Conservation (phyloP, 2,797 vertebrate genomes). For the Falco rusticolus region DNA sequence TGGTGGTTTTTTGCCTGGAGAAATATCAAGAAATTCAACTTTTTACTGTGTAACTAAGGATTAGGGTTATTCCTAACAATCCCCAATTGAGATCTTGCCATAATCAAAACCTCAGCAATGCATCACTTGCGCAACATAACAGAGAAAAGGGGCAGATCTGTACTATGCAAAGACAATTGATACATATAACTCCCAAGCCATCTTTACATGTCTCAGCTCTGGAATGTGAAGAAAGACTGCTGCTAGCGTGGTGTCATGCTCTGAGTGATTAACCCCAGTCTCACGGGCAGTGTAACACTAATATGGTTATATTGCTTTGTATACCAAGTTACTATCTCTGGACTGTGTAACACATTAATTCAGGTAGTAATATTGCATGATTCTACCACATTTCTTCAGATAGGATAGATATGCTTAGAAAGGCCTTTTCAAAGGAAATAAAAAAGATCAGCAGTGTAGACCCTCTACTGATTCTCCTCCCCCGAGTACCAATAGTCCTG, state of each 20-base stretch:
- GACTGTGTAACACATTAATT: neutral
- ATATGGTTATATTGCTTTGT: neutral
- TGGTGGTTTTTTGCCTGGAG: neutral
- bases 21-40: neutral
- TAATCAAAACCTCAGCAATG: neutral
- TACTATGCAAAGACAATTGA: neutral
- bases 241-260: neutral
- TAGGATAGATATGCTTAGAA: neutral
- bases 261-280: neutral
- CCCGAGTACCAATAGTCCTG: neutral
- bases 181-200: neutral
- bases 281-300: rapidly evolving
- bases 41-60: neutral
- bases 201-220: neutral
- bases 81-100: neutral
- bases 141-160: neutral
- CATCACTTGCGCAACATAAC: neutral
- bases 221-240: neutral
- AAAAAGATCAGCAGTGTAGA: neutral
- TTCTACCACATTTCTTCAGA: neutral
- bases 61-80: neutral
- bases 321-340: neutral
- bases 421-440: neutral
- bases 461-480: neutral
- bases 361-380: neutral